Conservation (phyloP, 2,797 vertebrate genomes). For the Lepilemur ruficaudatus region DNA sequence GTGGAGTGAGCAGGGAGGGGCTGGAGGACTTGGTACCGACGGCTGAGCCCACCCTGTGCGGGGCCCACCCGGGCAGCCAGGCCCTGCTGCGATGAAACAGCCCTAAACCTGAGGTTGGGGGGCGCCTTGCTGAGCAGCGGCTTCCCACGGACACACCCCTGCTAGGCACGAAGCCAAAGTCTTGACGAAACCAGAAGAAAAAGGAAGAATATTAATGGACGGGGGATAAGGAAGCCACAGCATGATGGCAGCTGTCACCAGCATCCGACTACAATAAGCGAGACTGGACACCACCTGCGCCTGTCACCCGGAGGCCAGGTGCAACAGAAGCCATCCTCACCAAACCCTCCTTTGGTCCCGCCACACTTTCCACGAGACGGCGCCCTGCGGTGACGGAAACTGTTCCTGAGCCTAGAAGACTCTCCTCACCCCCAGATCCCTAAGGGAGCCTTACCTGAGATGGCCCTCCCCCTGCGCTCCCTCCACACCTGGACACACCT, state of each 20-base stretch:
- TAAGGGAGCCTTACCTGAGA: not conserved
- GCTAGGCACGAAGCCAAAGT: not conserved
- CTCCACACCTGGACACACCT: not conserved
- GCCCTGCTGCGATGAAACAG: not conserved
- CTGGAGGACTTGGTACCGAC: not conserved
- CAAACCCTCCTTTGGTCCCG: not conserved
- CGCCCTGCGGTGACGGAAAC: no score
- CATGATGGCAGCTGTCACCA: not conserved
- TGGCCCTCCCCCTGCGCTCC: no score
- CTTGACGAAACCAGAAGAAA: not conserved
- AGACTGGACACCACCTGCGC: not conserved
- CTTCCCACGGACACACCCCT: no score
- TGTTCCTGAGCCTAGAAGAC: not conserved
- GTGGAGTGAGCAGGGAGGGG: no score
- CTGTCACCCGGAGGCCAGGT: rapidly evolving
- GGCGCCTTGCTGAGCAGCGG: not conserved
- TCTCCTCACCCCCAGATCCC: not conserved
- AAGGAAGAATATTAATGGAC: no score
- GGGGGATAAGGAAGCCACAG: not conserved
- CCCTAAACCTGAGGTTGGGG: not conserved
- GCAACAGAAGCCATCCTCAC: not conserved
- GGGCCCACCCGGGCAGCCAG: not conserved
- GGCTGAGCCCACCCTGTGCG: not conserved
- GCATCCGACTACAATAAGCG: not conserved
- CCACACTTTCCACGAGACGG: rapidly evolving